Percentiles rank a stretch among this genome's conserved stretches.
These are phyloP conservation scores for Baronia brevicornis DNA, from an alignment of 2,888 invertebrate genomes.

Conservation along the genomic window DNA sequence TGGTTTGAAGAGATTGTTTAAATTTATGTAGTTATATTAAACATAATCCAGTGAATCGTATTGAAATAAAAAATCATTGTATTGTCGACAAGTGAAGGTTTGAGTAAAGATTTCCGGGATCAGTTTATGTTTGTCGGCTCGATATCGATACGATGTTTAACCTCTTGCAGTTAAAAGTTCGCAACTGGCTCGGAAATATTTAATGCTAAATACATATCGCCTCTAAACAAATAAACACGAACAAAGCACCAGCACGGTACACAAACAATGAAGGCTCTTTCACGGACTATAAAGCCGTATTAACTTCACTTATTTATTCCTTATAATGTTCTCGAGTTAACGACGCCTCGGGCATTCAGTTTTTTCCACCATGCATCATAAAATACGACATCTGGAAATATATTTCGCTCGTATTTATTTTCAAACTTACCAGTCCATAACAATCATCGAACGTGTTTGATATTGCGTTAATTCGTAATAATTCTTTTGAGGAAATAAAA, in stretches of 20 bases:
- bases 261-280: conserved; percentile 65
- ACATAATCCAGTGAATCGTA: no score
- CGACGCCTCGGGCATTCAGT: conserved; percentile 59
- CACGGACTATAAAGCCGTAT: conserved; percentile 69
- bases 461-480: conserved; percentile 27
- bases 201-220: neutral
- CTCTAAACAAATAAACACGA: conserved; percentile 28
- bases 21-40: no score
- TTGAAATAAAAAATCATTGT: no score
- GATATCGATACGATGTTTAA: no score
- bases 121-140: no score
- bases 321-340: conserved; percentile 72
- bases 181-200: conserved; percentile 1
- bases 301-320: conserved; percentile 68
- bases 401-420: conserved; percentile 47
- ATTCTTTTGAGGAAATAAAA: neutral
- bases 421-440: conserved; percentile 44
- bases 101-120: no score
- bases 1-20: no score
- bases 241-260: conserved; percentile 33
- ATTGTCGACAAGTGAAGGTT: no score
- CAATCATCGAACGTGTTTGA: conserved; percentile 35
- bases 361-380: conserved; percentile 65
- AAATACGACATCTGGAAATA: conserved; percentile 60
- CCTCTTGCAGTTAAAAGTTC: no score